Conservation (phyloP, 2,797 vertebrate species). For the Cynopterus sphinx region DNA sequence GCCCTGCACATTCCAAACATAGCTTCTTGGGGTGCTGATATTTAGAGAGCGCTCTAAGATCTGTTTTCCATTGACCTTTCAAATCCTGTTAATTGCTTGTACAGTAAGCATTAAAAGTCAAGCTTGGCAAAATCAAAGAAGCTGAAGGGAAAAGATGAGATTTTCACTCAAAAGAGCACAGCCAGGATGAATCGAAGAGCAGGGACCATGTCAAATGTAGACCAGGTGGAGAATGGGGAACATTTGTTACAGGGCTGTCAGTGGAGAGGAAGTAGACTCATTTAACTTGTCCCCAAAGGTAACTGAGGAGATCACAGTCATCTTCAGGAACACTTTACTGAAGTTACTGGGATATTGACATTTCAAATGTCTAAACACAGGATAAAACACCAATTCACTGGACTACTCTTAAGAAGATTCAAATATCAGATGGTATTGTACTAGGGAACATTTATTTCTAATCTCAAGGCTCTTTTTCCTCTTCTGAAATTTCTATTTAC, state of each 20-base stretch:
- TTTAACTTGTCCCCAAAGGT: neutral
- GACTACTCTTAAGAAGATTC: neutral
- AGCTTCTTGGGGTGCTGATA: neutral
- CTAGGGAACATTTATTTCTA: neutral
- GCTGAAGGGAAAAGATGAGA: neutral
- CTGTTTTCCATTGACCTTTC: conserved; percentile 33
- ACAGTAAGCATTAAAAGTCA: conserved; percentile 1
- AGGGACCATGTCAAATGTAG: neutral
- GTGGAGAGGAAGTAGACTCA: neutral
- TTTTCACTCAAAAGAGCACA: neutral
- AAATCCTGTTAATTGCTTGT: conserved; percentile 56
- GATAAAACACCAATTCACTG: neutral
- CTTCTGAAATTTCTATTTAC: neutral
- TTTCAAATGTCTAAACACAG: neutral
- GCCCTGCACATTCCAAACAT: conserved; percentile 33
- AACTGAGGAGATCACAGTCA: neutral
- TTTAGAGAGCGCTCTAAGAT: conserved; percentile 44
- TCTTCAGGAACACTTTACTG: neutral
- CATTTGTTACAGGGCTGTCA: neutral
- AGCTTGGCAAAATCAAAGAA: conserved; percentile 18
- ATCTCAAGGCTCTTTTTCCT: neutral
- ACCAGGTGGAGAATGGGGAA: neutral
- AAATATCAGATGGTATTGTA: neutral
- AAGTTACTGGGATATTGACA: neutral
- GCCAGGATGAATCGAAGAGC: neutral